These are phyloP conservation scores for Caenorhabditis angaria DNA, from an alignment of 2,888 invertebrate genomes.

Conservation along the genomic window DNA sequence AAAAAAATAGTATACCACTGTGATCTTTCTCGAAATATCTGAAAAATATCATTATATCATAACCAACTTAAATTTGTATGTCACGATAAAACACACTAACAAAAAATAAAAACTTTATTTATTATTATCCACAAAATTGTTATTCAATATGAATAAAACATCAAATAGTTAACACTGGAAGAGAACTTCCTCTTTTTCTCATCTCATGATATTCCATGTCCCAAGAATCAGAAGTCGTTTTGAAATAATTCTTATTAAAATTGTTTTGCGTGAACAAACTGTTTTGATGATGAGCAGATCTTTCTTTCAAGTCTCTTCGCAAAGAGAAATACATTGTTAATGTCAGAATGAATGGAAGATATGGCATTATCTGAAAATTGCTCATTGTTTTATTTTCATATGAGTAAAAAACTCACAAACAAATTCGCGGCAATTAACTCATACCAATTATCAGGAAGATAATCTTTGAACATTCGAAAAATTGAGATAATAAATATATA, in stretches of 20 bases:
- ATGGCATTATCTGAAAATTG: slow-evolving; percentile 37
- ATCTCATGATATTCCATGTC: background rate
- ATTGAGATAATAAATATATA: slow-evolving; percentile 31
- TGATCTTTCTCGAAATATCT: no score
- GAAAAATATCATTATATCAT: no score
- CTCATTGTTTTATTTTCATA: background rate
- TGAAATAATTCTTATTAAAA: background rate
- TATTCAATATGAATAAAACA: no score
- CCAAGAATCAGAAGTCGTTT: background rate
- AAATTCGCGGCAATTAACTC: slow-evolving; percentile 31
- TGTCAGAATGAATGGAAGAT: slow-evolving; percentile 35
- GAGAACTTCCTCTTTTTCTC: background rate
- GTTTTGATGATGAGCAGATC: slow-evolving; percentile 11
- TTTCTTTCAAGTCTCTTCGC: slow-evolving; percentile 10
- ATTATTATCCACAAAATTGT: no score
- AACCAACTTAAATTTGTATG: no score
- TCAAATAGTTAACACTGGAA: no score
- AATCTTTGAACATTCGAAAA: slow-evolving; percentile 20
- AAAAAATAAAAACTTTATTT: no score
- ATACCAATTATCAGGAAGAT: slow-evolving; percentile 27
- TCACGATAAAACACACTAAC: no score
- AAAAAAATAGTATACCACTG: no score
- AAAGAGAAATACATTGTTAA: slow-evolving; percentile 19
- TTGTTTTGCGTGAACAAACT: slow-evolving; percentile 28
- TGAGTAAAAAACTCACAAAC: slow-evolving; percentile 22